These are phyloP conservation scores for Pipra filicauda DNA, from an alignment of 2,113 vertebrate genomes.

Conservation along the genomic window DNA sequence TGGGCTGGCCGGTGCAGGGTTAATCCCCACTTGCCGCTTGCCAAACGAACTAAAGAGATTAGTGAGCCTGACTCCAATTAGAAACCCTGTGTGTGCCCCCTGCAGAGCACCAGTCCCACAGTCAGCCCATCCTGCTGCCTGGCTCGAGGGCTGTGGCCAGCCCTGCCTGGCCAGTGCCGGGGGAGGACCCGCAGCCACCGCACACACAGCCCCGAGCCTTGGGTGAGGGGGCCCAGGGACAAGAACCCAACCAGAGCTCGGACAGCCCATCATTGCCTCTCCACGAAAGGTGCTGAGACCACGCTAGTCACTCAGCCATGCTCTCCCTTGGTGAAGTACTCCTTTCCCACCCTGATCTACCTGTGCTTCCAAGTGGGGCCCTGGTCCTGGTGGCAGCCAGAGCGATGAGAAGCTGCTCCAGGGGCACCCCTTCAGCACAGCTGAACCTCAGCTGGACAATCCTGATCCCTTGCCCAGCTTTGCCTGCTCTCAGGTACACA, in stretches of 20 bases:
- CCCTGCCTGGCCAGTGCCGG: neutral
- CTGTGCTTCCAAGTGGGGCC: neutral
- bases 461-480: neutral
- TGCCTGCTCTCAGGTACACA: neutral
- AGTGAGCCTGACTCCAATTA: neutral
- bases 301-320: fast-evolving
- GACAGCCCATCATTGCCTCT: fast-evolving
- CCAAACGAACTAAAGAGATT: neutral
- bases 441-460: neutral
- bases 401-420: fast-evolving
- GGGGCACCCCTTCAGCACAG: neutral
- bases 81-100: neutral
- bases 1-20: neutral
- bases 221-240: fast-evolving
- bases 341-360: neutral
- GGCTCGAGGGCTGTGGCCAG: neutral
- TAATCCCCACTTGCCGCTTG: neutral
- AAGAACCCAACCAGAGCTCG: fast-evolving
- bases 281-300: neutral
- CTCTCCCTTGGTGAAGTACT: fast-evolving
- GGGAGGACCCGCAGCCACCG: neutral
- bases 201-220: fast-evolving
- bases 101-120: neutral
- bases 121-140: neutral
- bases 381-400: fast-evolving